Percentiles rank a stretch among this genome's conserved stretches.
These are phyloP conservation scores for Drosophila arawakana DNA, from an alignment of 1,140 invertebrate species.

Conservation along the genomic window DNA sequence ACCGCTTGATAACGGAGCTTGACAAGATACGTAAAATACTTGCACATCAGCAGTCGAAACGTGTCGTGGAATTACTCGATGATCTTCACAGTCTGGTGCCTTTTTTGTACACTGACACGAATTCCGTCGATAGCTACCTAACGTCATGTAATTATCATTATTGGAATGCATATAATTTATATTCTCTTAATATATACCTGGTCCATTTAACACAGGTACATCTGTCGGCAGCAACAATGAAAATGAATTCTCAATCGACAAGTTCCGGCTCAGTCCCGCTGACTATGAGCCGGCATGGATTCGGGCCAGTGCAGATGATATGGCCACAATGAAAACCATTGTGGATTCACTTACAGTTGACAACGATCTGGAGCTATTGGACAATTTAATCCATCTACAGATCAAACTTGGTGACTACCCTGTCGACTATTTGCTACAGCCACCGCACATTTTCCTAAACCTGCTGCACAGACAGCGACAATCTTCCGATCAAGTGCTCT, in stretches of 20 bases:
- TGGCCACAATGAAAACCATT: constrained; percentile 54
- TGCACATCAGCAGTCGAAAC: constrained; percentile 2
- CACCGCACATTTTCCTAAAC: constrained; percentile 61
- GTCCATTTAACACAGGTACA: not conserved
- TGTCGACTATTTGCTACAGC: constrained; percentile 70
- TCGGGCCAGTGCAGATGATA: constrained; percentile 47
- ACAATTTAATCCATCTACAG: constrained; percentile 48
- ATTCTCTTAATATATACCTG: not conserved
- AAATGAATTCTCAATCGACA: constrained; percentile 7
- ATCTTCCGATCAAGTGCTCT: not conserved
- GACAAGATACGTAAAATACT: constrained; percentile 57
- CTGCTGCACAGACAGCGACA: constrained; percentile 58
- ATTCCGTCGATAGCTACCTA: not conserved
- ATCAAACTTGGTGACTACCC: constrained; percentile 75
- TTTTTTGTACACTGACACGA: constrained; percentile 20
- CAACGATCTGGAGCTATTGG: constrained; percentile 41
- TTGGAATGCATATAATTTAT: not conserved
- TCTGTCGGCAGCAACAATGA: not conserved
- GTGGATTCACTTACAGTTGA: constrained; percentile 35
- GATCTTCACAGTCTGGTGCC: constrained; percentile 44
- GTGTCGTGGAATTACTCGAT: constrained; percentile 48
- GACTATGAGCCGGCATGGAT: constrained; percentile 70
- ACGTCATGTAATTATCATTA: constrained; percentile 14
- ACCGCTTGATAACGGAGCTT: constrained; percentile 57
- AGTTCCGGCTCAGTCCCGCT: not conserved